Conservation (phyloP, 2,797 vertebrate species). For the Harpagifer antarcticus region DNA sequence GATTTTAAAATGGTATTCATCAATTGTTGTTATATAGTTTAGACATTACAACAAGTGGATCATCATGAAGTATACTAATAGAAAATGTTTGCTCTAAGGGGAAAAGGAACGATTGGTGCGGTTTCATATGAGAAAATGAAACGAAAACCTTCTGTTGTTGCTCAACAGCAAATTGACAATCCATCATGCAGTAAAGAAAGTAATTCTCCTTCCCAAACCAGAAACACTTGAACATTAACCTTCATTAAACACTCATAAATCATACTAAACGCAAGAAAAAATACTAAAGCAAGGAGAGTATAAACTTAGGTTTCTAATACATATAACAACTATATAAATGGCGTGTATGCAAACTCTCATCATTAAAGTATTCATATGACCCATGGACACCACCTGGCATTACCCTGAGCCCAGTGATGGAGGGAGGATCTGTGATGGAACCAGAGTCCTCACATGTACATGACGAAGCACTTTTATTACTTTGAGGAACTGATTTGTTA, state of each 20-base stretch:
- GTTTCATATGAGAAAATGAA: constrained; percentile 1
- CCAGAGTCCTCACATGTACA: constrained; percentile 9
- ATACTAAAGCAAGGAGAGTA: not conserved
- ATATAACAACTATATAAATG: not conserved
- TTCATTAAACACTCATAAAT: not conserved
- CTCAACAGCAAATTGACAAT: constrained; percentile 9
- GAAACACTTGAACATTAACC: not conserved
- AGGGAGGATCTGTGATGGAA: not conserved
- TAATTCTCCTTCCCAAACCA: not conserved
- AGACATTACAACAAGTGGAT: not conserved
- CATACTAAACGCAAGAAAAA: not conserved
- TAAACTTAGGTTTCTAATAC: not conserved
- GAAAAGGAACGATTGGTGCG: no score
- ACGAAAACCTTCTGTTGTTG: not conserved
- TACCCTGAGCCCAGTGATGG: constrained; percentile 21
- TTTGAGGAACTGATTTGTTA: constrained; percentile 21
- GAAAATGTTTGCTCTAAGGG: not conserved
- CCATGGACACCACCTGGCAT: constrained; percentile 41
- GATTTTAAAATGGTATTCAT: constrained; percentile 31
- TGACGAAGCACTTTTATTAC: constrained; percentile 26
- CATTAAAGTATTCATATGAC: constrained; percentile 35
- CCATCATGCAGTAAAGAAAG: not conserved
- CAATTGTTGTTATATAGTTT: not conserved
- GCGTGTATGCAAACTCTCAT: not conserved
- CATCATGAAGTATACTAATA: not conserved